phyloP scores from a whole-genome alignment of 1,140 invertebrate species.

The Odontomachus brunneus region DNA sequence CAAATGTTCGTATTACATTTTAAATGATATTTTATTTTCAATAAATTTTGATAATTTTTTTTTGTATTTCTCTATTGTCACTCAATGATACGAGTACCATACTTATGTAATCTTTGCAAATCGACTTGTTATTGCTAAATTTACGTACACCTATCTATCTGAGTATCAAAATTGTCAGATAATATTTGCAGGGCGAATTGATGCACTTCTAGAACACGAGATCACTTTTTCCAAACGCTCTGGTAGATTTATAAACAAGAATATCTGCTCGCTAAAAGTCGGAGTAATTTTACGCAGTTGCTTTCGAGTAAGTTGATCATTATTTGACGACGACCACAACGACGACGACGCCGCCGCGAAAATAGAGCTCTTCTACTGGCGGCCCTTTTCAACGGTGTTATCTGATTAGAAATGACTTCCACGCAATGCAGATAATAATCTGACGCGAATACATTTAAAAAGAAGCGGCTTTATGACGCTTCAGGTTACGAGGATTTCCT shows the following conservation, averaged over 20 bases:
- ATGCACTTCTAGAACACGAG: too few relatives aligned
- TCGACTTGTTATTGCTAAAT: too few relatives aligned
- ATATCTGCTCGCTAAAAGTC: not conserved
- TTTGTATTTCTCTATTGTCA: too few relatives aligned
- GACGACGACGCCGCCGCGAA: conserved; percentile 3
- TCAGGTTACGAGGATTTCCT: not conserved
- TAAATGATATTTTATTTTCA: too few relatives aligned
- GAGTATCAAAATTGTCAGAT: not conserved
- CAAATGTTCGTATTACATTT: too few relatives aligned
- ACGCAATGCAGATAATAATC: not conserved
- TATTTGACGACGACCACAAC: conserved; percentile 32
- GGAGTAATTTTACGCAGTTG: conserved; percentile 26
- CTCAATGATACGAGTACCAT: too few relatives aligned
- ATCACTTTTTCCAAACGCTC: not conserved
- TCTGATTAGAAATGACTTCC: not conserved
- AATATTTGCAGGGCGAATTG: not conserved
- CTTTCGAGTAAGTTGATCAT: conserved; percentile 35
- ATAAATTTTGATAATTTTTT: too few relatives aligned
- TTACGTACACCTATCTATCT: too few relatives aligned
- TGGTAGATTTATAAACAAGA: conserved; percentile 6
- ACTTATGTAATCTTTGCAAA: too few relatives aligned
- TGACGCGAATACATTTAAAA: not conserved
- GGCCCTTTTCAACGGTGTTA: not conserved
- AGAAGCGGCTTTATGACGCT: not conserved
- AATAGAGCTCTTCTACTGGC: conserved; percentile 9